phyloP scores from a whole-genome alignment of 2,797 vertebrate species.

The Danionella dracula region DNA sequence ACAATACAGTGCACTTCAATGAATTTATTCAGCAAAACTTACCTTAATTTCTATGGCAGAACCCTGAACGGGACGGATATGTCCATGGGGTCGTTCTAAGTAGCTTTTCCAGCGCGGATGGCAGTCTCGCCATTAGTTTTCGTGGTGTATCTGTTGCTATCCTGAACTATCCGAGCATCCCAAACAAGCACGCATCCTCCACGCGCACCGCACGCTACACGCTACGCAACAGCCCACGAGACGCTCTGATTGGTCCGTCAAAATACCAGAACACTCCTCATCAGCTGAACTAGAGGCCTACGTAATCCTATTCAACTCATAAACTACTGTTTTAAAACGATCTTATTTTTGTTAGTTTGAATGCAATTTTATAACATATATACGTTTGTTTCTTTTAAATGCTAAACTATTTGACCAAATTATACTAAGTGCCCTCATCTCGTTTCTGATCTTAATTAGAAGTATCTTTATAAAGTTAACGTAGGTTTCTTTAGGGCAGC shows the following conservation, averaged over 20 bases:
- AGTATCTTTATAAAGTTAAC: too few species aligned
- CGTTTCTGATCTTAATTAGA: too few species aligned
- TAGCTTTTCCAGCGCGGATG: background rate
- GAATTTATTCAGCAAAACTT: conserved; percentile 4
- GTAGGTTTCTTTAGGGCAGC: too few species aligned
- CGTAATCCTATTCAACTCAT: too few species aligned
- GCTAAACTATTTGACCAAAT: too few species aligned
- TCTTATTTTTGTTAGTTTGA: too few species aligned
- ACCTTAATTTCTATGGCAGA: conserved; percentile 14
- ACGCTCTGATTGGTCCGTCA: conserved; percentile 6
- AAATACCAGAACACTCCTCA: background rate
- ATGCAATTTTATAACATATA: too few species aligned
- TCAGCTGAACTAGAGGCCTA: too few species aligned
- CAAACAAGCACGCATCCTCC: conserved; percentile 13
- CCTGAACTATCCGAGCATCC: conserved; percentile 1
- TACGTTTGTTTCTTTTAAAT: too few species aligned
- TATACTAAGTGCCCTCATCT: too few species aligned
- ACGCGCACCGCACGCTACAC: background rate
- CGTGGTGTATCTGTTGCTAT: background rate
- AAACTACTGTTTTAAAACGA: too few species aligned
- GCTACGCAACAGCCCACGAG: conserved; percentile 35
- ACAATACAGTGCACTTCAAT: background rate
- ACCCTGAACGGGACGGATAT: background rate
- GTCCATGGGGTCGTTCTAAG: background rate
- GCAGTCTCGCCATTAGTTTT: background rate